Evolutionary conservation across 2,113 vertebrate species (phyloP), one percentile per base, ranked within the genome.

Genomic region (Scophthalmus maximus): DNA sequence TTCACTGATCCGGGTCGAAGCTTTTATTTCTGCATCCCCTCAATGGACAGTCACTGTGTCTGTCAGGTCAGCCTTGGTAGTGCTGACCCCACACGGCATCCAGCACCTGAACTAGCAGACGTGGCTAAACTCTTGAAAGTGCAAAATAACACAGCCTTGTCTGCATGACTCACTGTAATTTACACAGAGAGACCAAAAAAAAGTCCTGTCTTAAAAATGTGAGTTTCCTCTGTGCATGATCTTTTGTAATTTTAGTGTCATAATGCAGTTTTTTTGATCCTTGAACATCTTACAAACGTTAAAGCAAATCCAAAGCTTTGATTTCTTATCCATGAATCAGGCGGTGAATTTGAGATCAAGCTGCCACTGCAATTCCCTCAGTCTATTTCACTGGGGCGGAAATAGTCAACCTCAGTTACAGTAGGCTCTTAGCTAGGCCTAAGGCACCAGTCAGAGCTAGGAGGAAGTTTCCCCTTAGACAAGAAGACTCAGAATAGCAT

Each of bases 1-100:
- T 92, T 87, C 91, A 92, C 67, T 92, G 91, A 85, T 88, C 86
- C 83, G 68, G 82, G 83, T 82, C 68, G 68, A 81, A 90, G 85
- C 80, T 91, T 91, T 91, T 83, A 87, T 84, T 89, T 83, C 85
- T 75, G 70, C 73, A 55, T 69, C 79, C 64, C 68, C 71, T 82
- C 76, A 70, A 81, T 53, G 61, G 83, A 68, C 76, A 84, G 72
- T 50, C 51, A 36, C 52, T 67, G 66, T 71, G 66, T 70, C 79
- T 85, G 86, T 87, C 86, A 85, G 87, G 82, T 83, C 74, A 44
- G 77, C 58, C 46, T 40, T 76, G 68, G 79, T 77, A 84, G 57
- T 8, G 1, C 10, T 63, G 75, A 83, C 84, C 87, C 74, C 26
- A 61, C 62, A 68, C 58, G 47, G 60, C 68, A 38, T 59, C 59